Conservation (phyloP, 2,888 invertebrate genomes). For the Polydrusus tereticollis region DNA sequence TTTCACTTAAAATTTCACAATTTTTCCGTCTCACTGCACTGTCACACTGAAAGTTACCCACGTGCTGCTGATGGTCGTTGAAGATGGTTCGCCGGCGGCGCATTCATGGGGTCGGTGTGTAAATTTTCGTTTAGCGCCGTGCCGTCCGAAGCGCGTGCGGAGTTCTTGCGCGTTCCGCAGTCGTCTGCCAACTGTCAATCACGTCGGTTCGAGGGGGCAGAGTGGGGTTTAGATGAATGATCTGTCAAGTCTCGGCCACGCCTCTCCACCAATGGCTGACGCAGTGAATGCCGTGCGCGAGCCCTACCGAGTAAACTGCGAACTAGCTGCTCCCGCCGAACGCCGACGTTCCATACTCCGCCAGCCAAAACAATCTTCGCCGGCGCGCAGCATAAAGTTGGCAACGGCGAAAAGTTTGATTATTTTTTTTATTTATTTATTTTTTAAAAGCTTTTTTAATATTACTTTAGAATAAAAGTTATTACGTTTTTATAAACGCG, state of each 20-base stretch:
- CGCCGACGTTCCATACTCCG: constrained; percentile 56
- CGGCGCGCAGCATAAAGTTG: constrained; percentile 9
- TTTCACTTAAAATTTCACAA: constrained; percentile 43
- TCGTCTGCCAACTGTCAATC: constrained; percentile 78
- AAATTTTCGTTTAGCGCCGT: constrained; percentile 58
- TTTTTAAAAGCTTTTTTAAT: constrained; percentile 11
- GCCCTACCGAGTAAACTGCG: constrained; percentile 61
- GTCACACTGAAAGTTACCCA: constrained; percentile 55
- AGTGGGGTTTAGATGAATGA: constrained; percentile 71
- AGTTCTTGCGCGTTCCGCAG: constrained; percentile 75
- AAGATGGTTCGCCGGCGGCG: constrained; percentile 54
- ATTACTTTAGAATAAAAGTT: constrained; percentile 4
- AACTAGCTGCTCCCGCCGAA: constrained; percentile 56
- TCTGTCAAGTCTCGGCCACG: constrained; percentile 65
- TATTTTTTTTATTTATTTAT: constrained; percentile 10
- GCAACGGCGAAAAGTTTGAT: constrained; percentile 4
- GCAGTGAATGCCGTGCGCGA: constrained; percentile 67
- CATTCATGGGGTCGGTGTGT: constrained; percentile 56
- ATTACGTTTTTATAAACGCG: not conserved
- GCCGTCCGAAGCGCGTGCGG: constrained; percentile 66
- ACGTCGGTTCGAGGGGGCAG: constrained; percentile 69
- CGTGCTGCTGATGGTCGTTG: constrained; percentile 53
- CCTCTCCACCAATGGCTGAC: constrained; percentile 66
- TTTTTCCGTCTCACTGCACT: constrained; percentile 57
- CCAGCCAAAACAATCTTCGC: constrained; percentile 39